Base-by-base conservation (phyloP, 23 tunicate species). In the Halocynthia aurantium region DNA sequence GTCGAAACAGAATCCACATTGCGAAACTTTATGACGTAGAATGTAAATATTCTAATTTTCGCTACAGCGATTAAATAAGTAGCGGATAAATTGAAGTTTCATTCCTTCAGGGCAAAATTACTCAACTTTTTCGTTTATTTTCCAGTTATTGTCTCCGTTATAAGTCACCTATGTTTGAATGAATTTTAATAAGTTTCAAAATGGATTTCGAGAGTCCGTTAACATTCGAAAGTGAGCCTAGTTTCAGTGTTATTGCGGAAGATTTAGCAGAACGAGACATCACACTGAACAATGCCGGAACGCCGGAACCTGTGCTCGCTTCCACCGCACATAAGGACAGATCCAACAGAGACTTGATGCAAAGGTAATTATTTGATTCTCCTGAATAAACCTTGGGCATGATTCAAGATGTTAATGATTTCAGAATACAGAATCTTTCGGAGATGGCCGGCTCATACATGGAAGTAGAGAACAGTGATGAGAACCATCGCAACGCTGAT, bases 361-460 rank as follows among this genome's bases (percentile, higher is more conserved):
- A 15, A 60, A 15, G n/a, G 64, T 15, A 60, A 0, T 60, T 60
- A 18, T 15, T 60, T 15, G 18, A n/a, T 60, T 60, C 17, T 15
- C 2, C 2, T 60, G 2, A 15, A 18, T 0, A 11, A 21, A 44
- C 10, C 12, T 71, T n/a, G 57, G 57, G 44, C 44, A 51, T 44
- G 57, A 55, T 71, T 44, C 0, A 52, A 20, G 10, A n/a, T 44
- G 20, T 19, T 68, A 68, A 68, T 56, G 5, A 49, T 51, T 72
- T 19, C 78, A 74, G 78, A 21, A 52, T 74, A 8, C 78, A 21
- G 56, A 53, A 74, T 51, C 78, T 74, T 53, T 12, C 67, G 8
- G 78, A 74, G 19, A 74, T 74, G 78, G 78, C 78, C n/a, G 78
- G 78, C 7, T 74, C 78, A 54, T 74, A 74, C 56, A 20, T 74